A percentile compares a stretch with the other conserved stretches of the same genome.
These are phyloP conservation scores for Clarias laeviceps DNA, from an alignment of 2,797 vertebrate genomes.

Conservation along the genomic window DNA sequence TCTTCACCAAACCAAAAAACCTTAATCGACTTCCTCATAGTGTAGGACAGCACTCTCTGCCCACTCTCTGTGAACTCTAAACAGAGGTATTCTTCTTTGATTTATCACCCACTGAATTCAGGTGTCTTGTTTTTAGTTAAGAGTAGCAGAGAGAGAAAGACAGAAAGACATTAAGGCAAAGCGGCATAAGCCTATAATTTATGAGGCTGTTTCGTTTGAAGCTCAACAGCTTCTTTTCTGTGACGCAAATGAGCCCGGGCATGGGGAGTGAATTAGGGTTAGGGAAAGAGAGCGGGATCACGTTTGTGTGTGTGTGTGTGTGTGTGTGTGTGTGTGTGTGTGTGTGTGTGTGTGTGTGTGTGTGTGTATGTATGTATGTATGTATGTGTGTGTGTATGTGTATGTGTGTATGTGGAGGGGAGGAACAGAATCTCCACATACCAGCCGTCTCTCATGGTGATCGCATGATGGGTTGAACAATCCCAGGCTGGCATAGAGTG, in stretches of 20 bases:
- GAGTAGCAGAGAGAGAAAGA: not conserved
- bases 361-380: too few relatives aligned
- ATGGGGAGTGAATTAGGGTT: conserved; percentile 6
- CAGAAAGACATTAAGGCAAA: not conserved
- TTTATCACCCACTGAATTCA: conserved; percentile 26
- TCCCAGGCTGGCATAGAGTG: conserved; percentile 74
- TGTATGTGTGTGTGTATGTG: conserved; percentile 14
- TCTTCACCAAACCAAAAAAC: not conserved
- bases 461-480: conserved; percentile 79
- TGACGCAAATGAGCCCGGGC: conserved; percentile 49
- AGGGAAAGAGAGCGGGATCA: conserved; percentile 26
- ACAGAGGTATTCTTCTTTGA: conserved; percentile 48
- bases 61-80: not conserved
- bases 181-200: not conserved
- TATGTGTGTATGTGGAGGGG: conserved; percentile 43
- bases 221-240: conserved; percentile 7
- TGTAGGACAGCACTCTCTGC: not conserved
- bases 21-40: not conserved
- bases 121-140: conserved; percentile 2
- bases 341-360: conserved; percentile 14
- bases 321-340: conserved; percentile 19
- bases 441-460: conserved; percentile 77
- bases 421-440: conserved; percentile 77
- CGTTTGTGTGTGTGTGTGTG: conserved; percentile 14
- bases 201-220: not conserved